Conservation (phyloP, 2,797 vertebrate species). For the Limosa lapponica region DNA sequence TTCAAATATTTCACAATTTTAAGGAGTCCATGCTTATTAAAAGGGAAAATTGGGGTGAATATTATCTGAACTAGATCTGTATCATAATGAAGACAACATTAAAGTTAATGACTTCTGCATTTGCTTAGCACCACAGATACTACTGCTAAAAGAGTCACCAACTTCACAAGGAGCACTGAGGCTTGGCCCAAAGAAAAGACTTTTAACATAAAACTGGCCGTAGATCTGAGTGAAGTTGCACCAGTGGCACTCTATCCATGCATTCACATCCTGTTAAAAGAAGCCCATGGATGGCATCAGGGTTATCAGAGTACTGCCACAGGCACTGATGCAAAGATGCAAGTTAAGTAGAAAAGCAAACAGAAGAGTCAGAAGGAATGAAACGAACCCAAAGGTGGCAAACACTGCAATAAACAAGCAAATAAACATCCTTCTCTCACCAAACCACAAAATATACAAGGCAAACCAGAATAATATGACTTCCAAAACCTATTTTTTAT, state of each 20-base stretch:
- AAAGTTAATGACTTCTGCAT: neutral
- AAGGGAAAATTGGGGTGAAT: neutral
- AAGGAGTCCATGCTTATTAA: neutral
- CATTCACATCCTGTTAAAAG: accelerated
- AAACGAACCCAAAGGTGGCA: neutral
- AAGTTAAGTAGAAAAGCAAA: neutral
- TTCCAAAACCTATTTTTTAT: neutral
- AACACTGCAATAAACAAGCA: neutral
- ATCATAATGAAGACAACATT: neutral
- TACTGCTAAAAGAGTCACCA: neutral
- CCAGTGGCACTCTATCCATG: neutral
- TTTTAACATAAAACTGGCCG: neutral
- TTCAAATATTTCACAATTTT: neutral
- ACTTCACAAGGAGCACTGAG: neutral
- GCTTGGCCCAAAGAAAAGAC: neutral
- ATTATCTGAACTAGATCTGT: neutral
- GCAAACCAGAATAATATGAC: neutral
- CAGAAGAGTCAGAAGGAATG: neutral
- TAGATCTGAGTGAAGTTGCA: neutral
- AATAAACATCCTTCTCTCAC: neutral
- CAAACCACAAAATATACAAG: neutral
- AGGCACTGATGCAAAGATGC: neutral
- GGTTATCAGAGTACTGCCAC: neutral
- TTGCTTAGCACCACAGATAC: neutral
- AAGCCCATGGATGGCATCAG: neutral